Percentiles rank a stretch among this genome's conserved stretches.
Evolutionary conservation across 1,140 invertebrate genomes (phyloP).

Genomic region (Calosoma granatense): DNA sequence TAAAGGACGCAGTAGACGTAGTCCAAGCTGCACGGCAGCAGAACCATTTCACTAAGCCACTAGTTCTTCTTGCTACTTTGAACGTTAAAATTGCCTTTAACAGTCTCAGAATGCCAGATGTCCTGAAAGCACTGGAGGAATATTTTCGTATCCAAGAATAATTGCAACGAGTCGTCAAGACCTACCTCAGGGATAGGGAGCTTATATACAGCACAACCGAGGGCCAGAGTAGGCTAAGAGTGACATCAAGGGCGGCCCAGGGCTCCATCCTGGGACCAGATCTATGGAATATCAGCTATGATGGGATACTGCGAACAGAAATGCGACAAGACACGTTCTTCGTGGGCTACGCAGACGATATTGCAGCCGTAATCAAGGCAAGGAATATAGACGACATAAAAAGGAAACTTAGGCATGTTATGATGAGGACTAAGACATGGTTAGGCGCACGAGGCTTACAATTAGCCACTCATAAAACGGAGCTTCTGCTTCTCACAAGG

Average conservation of each 20-base stretch:
- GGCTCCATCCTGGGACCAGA: constrained; percentile 18
- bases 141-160: too few species aligned
- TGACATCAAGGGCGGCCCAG: background rate
- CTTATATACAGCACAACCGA: background rate
- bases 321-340: constrained; percentile 6
- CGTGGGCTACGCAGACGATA: background rate
- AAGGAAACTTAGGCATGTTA: background rate
- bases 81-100: constrained; percentile 17
- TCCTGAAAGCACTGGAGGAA: too few species aligned
- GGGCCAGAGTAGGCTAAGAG: background rate
- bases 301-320: constrained; percentile 14
- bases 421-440: background rate
- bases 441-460: background rate
- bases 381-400: background rate
- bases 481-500: background rate
- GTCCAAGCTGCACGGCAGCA: background rate
- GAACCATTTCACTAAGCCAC: background rate
- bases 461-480: background rate
- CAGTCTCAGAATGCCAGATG: too few species aligned
- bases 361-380: background rate
- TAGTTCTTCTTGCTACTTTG: constrained; percentile 8
- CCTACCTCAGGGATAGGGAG: background rate
- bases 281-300: constrained; percentile 21
- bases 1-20: constrained; percentile 3
- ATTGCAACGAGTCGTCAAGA: too few species aligned